A percentile compares a stretch with the other conserved stretches of the same genome.
Evolutionary conservation across 2,888 invertebrate genomes (phyloP).

Genomic region (Pristionchus japonicus): DNA sequence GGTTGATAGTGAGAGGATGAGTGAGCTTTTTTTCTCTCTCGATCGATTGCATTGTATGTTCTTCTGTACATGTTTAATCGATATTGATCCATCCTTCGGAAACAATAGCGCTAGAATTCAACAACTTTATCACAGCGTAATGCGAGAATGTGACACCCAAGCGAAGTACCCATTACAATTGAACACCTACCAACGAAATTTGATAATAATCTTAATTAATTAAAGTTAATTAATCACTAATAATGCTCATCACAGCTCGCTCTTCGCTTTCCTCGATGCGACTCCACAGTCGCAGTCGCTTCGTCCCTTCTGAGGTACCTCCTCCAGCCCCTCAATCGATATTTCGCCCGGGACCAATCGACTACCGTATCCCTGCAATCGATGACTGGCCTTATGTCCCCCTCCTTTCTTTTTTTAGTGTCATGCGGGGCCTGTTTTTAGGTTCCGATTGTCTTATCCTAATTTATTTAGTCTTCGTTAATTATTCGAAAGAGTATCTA

Average conservation of each 20-base stretch:
- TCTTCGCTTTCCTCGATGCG: background rate
- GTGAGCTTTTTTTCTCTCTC: too few relatives aligned
- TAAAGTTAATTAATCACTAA: too few relatives aligned
- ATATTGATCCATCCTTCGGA: background rate
- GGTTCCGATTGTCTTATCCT: background rate
- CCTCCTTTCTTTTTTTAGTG: background rate
- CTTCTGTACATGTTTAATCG: too few relatives aligned
- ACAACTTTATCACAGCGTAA: background rate
- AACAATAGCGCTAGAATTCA: background rate
- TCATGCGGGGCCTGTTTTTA: constrained; percentile 12
- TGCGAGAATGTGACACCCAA: background rate
- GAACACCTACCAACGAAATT: background rate
- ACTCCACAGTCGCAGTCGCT: constrained; percentile 33
- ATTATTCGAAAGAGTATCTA: background rate
- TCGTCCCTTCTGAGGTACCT: constrained; percentile 24
- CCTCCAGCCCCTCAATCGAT: constrained; percentile 31
- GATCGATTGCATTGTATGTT: too few relatives aligned
- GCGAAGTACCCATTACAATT: background rate
- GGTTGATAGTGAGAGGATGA: too few relatives aligned
- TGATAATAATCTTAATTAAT: background rate
- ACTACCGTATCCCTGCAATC: constrained; percentile 43
- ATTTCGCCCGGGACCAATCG: background rate
- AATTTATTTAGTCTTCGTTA: constrained; percentile 19
- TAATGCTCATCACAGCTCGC: constrained; percentile 10
- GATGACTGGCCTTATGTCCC: background rate